Evolutionary conservation across 1,140 invertebrate species (phyloP).

Genomic region (Sycophila sp.): DNA sequence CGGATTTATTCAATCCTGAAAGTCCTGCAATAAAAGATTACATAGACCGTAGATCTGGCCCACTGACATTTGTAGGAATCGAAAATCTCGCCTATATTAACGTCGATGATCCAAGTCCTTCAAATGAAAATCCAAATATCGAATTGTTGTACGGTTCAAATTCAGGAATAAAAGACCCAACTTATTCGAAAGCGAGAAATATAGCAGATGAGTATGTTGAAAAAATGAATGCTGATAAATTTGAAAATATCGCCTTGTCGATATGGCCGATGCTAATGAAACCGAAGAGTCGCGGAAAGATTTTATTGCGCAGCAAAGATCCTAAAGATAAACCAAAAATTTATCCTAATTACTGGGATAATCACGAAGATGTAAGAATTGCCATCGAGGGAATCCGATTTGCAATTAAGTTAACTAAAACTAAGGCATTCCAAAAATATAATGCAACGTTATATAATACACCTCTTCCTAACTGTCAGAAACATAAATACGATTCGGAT

Average conservation of each 20-base stretch:
- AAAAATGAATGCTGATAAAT: conserved; percentile 65
- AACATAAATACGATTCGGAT: conserved; percentile 72
- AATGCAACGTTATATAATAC: conserved; percentile 71
- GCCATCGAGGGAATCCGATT: conserved; percentile 72
- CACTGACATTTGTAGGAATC: conserved; percentile 82
- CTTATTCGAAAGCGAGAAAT: conserved; percentile 67
- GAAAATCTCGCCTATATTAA: conserved; percentile 83
- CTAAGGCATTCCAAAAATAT: conserved; percentile 69
- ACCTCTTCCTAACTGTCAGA: conserved; percentile 73
- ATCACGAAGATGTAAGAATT: conserved; percentile 73
- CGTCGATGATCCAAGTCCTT: conserved; percentile 72
- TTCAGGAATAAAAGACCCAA: conserved; percentile 66
- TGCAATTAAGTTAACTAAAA: conserved; percentile 69
- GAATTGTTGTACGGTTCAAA: conserved; percentile 80
- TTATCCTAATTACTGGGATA: conserved; percentile 81
- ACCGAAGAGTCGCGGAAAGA: conserved; percentile 78
- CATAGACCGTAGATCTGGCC: conserved; percentile 71
- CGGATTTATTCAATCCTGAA: conserved; percentile 38
- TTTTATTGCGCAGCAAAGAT: conserved; percentile 74
- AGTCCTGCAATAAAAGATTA: conserved; percentile 62
- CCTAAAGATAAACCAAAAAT: conserved; percentile 81
- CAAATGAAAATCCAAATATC: conserved; percentile 77
- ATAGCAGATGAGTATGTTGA: conserved; percentile 69
- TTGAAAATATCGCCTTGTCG: conserved; percentile 69
- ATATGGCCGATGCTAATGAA: conserved; percentile 77